Conservation (phyloP, 2,113 vertebrate species). For the Megaceryle maxima region DNA sequence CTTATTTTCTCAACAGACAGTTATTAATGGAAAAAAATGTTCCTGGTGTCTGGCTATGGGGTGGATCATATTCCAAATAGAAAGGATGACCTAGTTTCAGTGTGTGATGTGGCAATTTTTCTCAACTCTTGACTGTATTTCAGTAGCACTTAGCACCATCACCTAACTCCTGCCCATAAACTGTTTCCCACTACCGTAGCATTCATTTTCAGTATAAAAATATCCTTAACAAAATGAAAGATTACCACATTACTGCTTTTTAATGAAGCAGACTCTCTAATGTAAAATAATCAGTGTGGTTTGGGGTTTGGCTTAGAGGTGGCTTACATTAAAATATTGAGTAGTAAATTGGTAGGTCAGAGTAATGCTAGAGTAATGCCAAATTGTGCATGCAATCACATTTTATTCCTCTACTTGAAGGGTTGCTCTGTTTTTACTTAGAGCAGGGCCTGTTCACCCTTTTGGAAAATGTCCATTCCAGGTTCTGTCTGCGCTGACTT, state of each 20-base stretch:
- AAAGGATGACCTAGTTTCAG: not conserved
- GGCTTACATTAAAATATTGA: constrained; percentile 15
- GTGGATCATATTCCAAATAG: not conserved
- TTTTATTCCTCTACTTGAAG: not conserved
- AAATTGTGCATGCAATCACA: not conserved
- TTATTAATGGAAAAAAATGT: constrained; percentile 24
- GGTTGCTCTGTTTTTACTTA: not conserved
- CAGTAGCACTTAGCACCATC: constrained; percentile 40
- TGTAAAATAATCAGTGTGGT: constrained; percentile 23
- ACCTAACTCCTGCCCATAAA: constrained; percentile 33
- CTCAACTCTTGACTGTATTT: not conserved
- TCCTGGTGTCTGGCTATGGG: constrained; percentile 18
- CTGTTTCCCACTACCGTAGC: not conserved
- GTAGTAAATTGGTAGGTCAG: constrained; percentile 20
- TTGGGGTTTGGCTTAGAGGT: constrained; percentile 27
- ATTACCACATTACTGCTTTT: constrained; percentile 26
- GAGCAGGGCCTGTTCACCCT: not conserved
- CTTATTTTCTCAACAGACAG: constrained; percentile 24
- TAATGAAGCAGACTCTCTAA: constrained; percentile 36
- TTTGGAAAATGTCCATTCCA: not conserved
- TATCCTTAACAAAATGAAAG: not conserved
- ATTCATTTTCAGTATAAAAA: constrained; percentile 44
- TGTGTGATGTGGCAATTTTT: constrained; percentile 32
- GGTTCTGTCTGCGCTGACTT: not conserved
- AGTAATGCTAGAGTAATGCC: constrained; percentile 1